These are phyloP conservation scores for Ennomos quercinarius DNA, from an alignment of 2,888 invertebrate species.

Conservation along the genomic window DNA sequence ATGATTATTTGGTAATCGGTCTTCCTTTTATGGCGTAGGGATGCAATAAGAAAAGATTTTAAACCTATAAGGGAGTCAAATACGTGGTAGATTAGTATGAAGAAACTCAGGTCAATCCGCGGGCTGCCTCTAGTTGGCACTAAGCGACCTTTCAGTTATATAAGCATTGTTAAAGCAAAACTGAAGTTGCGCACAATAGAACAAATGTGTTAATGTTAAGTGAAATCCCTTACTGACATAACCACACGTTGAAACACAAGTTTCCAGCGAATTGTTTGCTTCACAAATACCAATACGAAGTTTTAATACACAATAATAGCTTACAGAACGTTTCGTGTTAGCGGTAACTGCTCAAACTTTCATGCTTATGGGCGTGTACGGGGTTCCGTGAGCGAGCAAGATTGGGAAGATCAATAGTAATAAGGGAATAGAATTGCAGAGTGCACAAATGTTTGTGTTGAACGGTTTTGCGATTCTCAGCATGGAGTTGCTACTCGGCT, in stretches of 20 bases:
- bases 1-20: too few relatives aligned
- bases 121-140: too few relatives aligned
- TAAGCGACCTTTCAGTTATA: too few relatives aligned
- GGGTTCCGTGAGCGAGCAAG: constrained; percentile 3
- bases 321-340: constrained; percentile 35
- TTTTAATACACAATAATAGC: constrained; percentile 42
- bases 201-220: too few relatives aligned
- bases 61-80: too few relatives aligned
- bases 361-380: constrained; percentile 15
- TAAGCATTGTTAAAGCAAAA: too few relatives aligned
- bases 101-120: too few relatives aligned
- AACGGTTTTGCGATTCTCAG: not conserved
- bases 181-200: too few relatives aligned
- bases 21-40: too few relatives aligned
- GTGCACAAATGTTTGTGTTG: constrained; percentile 5
- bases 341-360: constrained; percentile 37
- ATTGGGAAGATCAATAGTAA: constrained; percentile 23
- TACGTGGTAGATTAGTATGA: too few relatives aligned
- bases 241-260: constrained; percentile 11
- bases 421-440: constrained; percentile 1
- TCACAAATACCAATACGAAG: constrained; percentile 40
- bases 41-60: too few relatives aligned
- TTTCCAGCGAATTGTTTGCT: constrained; percentile 34
- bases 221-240: constrained; percentile 9
- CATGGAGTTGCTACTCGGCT: not conserved